phyloP scores from a whole-genome alignment of 2,113 vertebrate species.

The Dendropsophus ebraccatus region DNA sequence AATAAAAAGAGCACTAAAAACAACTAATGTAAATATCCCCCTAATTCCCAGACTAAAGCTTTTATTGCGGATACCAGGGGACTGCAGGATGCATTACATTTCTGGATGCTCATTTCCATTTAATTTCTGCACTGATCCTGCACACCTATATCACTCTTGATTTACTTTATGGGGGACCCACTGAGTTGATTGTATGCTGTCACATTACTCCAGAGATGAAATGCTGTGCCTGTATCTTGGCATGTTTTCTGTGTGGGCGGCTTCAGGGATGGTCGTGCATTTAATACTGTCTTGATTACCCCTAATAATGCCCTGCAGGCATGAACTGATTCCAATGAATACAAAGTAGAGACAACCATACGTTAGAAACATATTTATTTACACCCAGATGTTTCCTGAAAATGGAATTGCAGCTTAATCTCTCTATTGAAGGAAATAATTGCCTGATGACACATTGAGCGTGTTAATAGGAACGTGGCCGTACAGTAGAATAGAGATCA shows the following conservation, averaged over 20 bases:
- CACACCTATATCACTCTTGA: neutral
- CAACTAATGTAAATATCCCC: no score
- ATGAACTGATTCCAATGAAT: slow-evolving; percentile 27
- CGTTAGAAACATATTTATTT: slow-evolving; percentile 1
- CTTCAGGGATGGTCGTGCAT: neutral
- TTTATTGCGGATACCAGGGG: no score
- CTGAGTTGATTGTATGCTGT: neutral
- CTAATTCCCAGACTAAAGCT: no score
- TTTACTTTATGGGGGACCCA: no score
- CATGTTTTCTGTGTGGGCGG: neutral
- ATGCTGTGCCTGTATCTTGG: neutral
- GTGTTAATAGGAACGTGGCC: neutral
- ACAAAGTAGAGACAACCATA: slow-evolving; percentile 31
- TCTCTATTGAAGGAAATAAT: slow-evolving; percentile 16
- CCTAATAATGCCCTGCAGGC: slow-evolving; percentile 32
- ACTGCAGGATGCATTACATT: neutral
- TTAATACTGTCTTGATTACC: slow-evolving; percentile 7
- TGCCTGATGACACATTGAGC: neutral
- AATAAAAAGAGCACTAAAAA: no score
- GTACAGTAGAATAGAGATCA: neutral
- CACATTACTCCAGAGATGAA: neutral
- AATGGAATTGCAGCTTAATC: slow-evolving; percentile 8
- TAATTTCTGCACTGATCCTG: neutral
- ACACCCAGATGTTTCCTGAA: slow-evolving; percentile 34
- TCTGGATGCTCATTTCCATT: neutral